Evolutionary conservation across 2,113 vertebrate genomes (phyloP), one percentile per base, ranked within the genome.

Genomic region (Chlorodrepanis virens): DNA sequence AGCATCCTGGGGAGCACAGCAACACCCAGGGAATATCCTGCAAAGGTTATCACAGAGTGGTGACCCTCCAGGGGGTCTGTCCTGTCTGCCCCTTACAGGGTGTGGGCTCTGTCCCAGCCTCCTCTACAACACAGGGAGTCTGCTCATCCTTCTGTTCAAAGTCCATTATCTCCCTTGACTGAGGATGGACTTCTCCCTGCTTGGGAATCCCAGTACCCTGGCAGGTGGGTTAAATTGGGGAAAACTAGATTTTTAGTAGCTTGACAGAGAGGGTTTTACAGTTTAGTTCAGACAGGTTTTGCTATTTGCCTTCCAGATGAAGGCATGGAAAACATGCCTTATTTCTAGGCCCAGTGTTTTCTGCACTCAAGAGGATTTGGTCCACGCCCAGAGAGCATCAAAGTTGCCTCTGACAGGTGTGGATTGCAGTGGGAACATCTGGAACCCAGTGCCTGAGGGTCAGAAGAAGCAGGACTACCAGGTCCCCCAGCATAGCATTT

Each of bases 1-100:
- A 52, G 75, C 81, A 54, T 28, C 54, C 71, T 1, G 0, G 63
- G 54, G 1, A 2, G 28, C 5, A 2, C 0, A 0, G 54, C 0
- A 0, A 31, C 4, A 19, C 35, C 21, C 39, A 17, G 40, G 44
- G 11, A 21, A 0, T 15, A 70, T 74, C 47, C 77, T 40, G 67
- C 24, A 23, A 60, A 52, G 65, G 33, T 12, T 28, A 39, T 31
- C 31, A 8, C 23, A n/a, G 37, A n/a, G 56, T 3, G 8, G 15
- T 28, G 39, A 75, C 23, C 39, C 39, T 23, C 33, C 2, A 0
- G 31, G 0, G 1, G 24, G 12, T 35, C 64, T 0, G 0, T 56
- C 75, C 54, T 47, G 28, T 21, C 54, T 40, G 53, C 65, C 29
- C n/a, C 45, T 95, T 86, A 56, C 89, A 37, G 53, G 29, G 75